Conservation (phyloP, 2,797 vertebrate species). For the Myotis planiceps region DNA sequence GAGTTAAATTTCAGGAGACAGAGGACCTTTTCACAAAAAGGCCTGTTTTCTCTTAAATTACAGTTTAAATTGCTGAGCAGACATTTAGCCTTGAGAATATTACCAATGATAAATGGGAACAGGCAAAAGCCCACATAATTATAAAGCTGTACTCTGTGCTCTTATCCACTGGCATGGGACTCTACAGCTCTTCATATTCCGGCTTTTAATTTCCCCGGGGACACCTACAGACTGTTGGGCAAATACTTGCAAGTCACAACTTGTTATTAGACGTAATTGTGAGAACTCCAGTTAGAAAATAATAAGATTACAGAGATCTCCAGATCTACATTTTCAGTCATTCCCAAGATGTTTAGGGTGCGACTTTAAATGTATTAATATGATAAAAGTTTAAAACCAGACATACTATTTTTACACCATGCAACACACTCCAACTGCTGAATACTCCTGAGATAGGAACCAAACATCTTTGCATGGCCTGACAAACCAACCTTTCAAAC, state of each 20-base stretch:
- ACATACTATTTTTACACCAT: constrained; percentile 52
- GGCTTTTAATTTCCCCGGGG: constrained; percentile 75
- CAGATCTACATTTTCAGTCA: constrained; percentile 62
- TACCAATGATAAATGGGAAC: constrained; percentile 60
- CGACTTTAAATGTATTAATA: constrained; percentile 54
- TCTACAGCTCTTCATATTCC: constrained; percentile 57
- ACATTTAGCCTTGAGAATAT: constrained; percentile 65
- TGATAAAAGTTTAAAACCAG: constrained; percentile 65
- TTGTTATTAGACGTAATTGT: constrained; percentile 69
- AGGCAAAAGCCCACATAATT: constrained; percentile 58
- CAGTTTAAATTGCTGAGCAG: constrained; percentile 54
- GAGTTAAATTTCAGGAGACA: constrained; percentile 24
- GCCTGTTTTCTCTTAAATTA: constrained; percentile 57
- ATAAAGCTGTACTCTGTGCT: constrained; percentile 52
- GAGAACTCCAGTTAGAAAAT: constrained; percentile 62
- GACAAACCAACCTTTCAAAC: constrained; percentile 51
- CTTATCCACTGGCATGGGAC: constrained; percentile 62
- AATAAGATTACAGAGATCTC: constrained; percentile 62
- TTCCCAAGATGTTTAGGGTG: constrained; percentile 63
- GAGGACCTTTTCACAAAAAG: constrained; percentile 53
- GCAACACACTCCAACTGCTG: neutral
- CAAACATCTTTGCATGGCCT: neutral
- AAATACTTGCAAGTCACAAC: constrained; percentile 74
- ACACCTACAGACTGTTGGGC: constrained; percentile 64
- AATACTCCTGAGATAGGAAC: neutral